Evolutionary conservation across 2,888 invertebrate genomes (phyloP), one percentile per base, ranked within the genome.

Genomic region (Acleris literana): DNA sequence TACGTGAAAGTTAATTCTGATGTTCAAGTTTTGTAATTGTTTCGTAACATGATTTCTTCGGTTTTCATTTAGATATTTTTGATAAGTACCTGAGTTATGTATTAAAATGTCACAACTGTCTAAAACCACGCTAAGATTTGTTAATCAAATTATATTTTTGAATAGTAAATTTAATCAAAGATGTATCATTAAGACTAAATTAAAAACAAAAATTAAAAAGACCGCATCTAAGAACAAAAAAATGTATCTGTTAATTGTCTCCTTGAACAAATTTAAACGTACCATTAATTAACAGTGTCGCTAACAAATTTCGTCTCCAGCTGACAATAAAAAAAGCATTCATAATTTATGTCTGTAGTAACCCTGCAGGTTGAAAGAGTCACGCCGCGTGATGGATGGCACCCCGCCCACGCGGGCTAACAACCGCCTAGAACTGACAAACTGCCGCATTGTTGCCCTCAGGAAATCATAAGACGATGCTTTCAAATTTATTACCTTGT

Each of bases 291-390:
- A 87, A 84, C 82, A 82, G 79, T 83, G 86, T 86, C 85, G 83
- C 86, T 84, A 84, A 87, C 87, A 88, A 89, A 87, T 87, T 88
- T 83, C 83, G 87, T 88, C 85, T 85, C 81, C 82, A 80, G 81
- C 77, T 81, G 86, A 85, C 87, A 84, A 84, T 79, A 71, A 87
- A 89, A 33, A 88, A 88, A 84, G 79, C 80, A 76, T 73, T 67
- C 80, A 75, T 88, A 87, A 90, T 89, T 90, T 90, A 90, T 88
- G 84, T 84, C 78, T 78, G 85, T 77, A 80, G 78, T 86, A 86
- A 79, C 85, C 84, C 85, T 86, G 52, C 90, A 89, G 91, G 90
- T 92, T 91, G 91, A 92, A 91, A 92, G 92, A 92, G 91, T 90
- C 91, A 88, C 85, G 86, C 75, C 76, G 84, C 76, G 88, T 91